Conservation (phyloP, 2,113 vertebrate species). For the Dasypus novemcinctus region DNA sequence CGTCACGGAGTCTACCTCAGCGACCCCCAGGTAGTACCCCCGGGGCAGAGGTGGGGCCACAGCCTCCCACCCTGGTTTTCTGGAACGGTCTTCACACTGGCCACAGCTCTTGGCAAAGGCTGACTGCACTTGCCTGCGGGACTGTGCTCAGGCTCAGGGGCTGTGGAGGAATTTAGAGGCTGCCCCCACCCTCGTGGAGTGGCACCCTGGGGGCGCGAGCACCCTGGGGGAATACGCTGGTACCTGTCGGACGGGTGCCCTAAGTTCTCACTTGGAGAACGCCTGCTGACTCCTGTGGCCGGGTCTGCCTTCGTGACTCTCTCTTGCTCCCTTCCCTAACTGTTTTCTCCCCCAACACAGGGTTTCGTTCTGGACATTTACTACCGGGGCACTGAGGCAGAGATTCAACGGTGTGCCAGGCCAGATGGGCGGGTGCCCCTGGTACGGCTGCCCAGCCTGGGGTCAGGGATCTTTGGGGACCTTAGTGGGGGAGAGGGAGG, state of each 20-base stretch:
- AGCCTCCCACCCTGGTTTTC: neutral
- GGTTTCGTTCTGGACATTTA: conserved; percentile 89
- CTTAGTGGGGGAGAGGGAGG: neutral
- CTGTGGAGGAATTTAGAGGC: neutral
- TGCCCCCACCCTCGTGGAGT: fast-evolving
- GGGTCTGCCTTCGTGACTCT: neutral
- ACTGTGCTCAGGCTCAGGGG: neutral
- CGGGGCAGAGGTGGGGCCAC: fast-evolving
- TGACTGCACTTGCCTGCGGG: fast-evolving
- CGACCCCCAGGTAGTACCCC: conserved; percentile 83
- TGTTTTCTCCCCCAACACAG: conserved; percentile 78
- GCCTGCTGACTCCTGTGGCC: neutral
- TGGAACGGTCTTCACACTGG: neutral
- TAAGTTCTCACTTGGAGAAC: neutral
- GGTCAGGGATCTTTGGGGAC: neutral
- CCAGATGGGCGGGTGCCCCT: conserved; percentile 90
- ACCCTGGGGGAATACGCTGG: neutral
- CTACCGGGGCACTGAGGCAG: conserved; percentile 87
- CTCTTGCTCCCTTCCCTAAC: neutral
- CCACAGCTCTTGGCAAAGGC: neutral
- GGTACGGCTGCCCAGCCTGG: conserved; percentile 81
- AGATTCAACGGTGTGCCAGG: conserved; percentile 84
- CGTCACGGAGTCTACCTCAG: conserved; percentile 92
- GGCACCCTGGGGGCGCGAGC: neutral
- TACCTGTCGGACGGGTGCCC: neutral